A percentile compares a stretch with the other conserved stretches of the same genome.
Conservation (phyloP, 1,140 invertebrate species). For the Drosophila sturtevanti region DNA sequence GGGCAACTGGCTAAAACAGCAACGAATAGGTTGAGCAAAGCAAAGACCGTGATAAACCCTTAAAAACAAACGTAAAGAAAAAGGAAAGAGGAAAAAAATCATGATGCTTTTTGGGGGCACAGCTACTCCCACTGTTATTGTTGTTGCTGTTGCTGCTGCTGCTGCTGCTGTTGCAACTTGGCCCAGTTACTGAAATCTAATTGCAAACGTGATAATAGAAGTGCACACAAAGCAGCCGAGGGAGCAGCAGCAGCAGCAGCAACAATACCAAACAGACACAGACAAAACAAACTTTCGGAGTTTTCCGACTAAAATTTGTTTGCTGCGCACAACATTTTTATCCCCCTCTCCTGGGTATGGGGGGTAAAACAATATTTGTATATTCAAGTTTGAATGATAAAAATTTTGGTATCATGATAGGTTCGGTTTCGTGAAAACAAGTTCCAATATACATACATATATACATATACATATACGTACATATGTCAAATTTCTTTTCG, state of each 20-base stretch:
- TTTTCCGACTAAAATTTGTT: constrained; percentile 57
- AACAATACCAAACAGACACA: constrained; percentile 30
- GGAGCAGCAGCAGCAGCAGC: constrained; percentile 41
- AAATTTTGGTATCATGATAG: too few species aligned
- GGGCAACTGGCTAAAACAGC: constrained; percentile 65
- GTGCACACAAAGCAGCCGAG: constrained; percentile 42
- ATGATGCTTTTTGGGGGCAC: constrained; percentile 47
- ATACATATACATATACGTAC: too few species aligned
- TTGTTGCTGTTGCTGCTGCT: background rate
- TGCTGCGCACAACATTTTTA: constrained; percentile 36
- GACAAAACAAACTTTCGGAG: constrained; percentile 53
- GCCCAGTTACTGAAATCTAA: constrained; percentile 75
- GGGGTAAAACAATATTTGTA: background rate
- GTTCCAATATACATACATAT: too few species aligned
- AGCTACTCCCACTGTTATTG: background rate
- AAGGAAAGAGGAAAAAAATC: constrained; percentile 10
- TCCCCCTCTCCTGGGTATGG: background rate
- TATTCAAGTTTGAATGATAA: background rate
- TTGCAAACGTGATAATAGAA: constrained; percentile 74
- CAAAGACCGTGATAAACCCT: constrained; percentile 73
- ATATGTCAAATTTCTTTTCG: too few species aligned
- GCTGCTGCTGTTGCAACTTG: constrained; percentile 45
- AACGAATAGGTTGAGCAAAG: constrained; percentile 74
- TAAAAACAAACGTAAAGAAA: constrained; percentile 32
- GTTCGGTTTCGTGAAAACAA: too few species aligned